A percentile compares a stretch with the other conserved stretches of the same genome.
These are phyloP conservation scores for Tychaedon coryphoeus DNA, from an alignment of 2,113 vertebrate genomes.

Conservation along the genomic window DNA sequence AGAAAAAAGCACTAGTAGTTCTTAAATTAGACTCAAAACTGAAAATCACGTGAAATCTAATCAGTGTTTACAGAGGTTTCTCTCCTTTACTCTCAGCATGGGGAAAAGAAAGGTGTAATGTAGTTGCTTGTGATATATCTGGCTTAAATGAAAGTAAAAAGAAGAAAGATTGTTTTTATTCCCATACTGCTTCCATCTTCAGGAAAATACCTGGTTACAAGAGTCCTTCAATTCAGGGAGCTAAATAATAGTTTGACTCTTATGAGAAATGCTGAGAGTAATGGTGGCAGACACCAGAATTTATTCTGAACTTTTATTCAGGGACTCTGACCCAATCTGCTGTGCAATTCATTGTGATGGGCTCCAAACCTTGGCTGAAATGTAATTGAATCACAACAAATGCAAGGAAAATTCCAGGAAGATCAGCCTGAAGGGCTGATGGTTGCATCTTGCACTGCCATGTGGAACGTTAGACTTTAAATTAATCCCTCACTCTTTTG, in stretches of 20 bases:
- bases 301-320: constrained; percentile 29
- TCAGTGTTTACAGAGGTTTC: neutral
- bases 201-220: neutral
- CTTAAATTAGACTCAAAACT: neutral
- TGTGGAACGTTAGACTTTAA: constrained; percentile 8
- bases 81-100: constrained; percentile 44
- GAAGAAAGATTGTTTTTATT: neutral
- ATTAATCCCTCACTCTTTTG: neutral
- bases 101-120: neutral
- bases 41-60: neutral
- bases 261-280: constrained; percentile 52
- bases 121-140: neutral
- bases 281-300: constrained; percentile 24
- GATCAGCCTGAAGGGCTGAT: neutral
- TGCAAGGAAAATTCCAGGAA: constrained; percentile 4
- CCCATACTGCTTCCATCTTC: neutral
- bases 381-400: constrained; percentile 24
- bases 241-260: neutral
- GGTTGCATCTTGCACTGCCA: constrained; percentile 16
- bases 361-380: constrained; percentile 17
- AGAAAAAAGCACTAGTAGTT: neutral
- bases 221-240: neutral
- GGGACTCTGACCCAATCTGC: constrained; percentile 4
- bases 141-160: neutral
- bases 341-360: constrained; percentile 1